These are phyloP conservation scores for Bombus difficillimus DNA, from an alignment of 1,140 invertebrate species.

Conservation along the genomic window DNA sequence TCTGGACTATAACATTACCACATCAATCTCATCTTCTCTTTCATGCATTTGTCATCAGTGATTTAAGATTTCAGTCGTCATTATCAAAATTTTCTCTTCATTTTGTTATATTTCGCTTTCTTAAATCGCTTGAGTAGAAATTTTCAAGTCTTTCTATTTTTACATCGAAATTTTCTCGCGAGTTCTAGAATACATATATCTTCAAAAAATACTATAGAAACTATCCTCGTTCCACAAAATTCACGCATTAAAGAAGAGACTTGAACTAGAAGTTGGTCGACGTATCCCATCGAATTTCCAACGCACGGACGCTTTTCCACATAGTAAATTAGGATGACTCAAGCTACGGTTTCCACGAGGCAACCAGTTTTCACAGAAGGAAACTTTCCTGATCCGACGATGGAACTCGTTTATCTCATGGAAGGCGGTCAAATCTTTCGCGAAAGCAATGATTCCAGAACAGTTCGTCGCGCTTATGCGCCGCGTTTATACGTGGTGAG, in stretches of 20 bases:
- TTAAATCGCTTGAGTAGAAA: background rate
- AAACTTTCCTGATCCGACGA: background rate
- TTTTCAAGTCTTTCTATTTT: background rate
- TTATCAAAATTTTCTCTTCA: background rate
- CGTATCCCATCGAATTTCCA: background rate
- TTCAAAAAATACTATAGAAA: background rate
- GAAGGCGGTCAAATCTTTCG: constrained; percentile 8
- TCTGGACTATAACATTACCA: too few relatives aligned
- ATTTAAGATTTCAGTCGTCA: background rate
- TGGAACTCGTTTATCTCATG: constrained; percentile 20
- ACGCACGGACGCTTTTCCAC: background rate
- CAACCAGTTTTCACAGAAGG: constrained; percentile 41
- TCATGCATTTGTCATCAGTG: background rate
- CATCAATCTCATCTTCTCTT: background rate
- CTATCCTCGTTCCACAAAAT: background rate
- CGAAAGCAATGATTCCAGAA: constrained; percentile 12
- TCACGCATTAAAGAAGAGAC: background rate
- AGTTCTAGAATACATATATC: background rate
- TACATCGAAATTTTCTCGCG: background rate
- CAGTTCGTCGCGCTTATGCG: background rate
- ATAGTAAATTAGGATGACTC: background rate
- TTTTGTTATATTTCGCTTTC: background rate
- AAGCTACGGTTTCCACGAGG: background rate
- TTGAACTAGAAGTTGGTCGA: background rate
- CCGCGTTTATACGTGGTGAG: too few relatives aligned